Conservation (phyloP, 2,113 vertebrate species). For the Malurus melanocephalus region DNA sequence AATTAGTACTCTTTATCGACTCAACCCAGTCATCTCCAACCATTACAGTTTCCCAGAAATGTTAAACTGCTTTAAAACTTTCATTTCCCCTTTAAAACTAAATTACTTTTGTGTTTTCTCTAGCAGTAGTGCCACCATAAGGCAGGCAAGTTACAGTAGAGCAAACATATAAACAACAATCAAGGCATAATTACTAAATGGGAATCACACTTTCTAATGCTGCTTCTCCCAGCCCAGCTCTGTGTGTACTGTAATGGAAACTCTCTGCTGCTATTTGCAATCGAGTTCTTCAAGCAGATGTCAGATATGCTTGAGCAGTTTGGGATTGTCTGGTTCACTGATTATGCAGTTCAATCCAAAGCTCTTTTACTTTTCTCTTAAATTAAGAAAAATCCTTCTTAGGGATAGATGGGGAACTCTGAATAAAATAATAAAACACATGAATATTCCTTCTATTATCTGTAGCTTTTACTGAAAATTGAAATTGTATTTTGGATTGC, state of each 20-base stretch:
- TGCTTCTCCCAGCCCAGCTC: slow-evolving; percentile 19
- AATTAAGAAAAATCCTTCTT: slow-evolving; percentile 40
- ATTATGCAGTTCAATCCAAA: slow-evolving; percentile 48
- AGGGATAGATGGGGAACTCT: not conserved
- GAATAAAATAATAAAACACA: not conserved
- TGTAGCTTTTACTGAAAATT: slow-evolving; percentile 13
- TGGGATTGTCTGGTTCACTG: slow-evolving; percentile 47
- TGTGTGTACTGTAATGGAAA: slow-evolving; percentile 16
- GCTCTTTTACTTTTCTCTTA: slow-evolving; percentile 28
- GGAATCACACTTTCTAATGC: slow-evolving; percentile 55
- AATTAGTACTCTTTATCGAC: slow-evolving; percentile 70
- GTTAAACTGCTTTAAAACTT: slow-evolving; percentile 79
- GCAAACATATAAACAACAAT: slow-evolving; percentile 74
- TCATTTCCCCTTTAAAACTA: slow-evolving; percentile 77
- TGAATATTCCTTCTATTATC: not conserved
- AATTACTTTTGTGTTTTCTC: slow-evolving; percentile 74
- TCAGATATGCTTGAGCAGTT: slow-evolving; percentile 15
- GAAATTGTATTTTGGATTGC: slow-evolving; percentile 10
- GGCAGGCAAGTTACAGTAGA: slow-evolving; percentile 72
- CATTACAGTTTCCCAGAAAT: slow-evolving; percentile 72
- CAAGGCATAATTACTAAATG: slow-evolving; percentile 73
- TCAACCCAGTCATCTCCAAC: slow-evolving; percentile 63
- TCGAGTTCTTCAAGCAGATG: slow-evolving; percentile 28
- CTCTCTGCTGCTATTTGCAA: slow-evolving; percentile 24
- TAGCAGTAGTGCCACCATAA: slow-evolving; percentile 64